A percentile compares a stretch with the other conserved stretches of the same genome.
phyloP scores from a whole-genome alignment of 2,797 vertebrate species.

The Varecia variegata region DNA sequence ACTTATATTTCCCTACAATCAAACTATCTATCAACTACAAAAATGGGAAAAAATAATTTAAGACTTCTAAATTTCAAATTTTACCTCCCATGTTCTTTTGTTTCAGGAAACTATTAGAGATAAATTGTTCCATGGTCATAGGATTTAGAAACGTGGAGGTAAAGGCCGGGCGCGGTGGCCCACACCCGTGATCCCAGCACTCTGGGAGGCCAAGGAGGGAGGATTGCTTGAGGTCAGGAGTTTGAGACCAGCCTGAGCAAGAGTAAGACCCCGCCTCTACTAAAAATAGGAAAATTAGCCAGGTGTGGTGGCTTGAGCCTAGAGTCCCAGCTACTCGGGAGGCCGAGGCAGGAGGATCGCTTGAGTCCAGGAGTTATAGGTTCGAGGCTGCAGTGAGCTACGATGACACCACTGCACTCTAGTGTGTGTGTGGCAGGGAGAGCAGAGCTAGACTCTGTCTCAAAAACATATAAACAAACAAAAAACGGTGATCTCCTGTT shows the following conservation, averaged over 20 bases:
- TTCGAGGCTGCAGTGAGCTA: not conserved
- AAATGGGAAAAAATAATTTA: not conserved
- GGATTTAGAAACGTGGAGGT: not conserved
- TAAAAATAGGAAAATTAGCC: no score
- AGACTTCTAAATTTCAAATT: not conserved
- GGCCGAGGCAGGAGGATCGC: not conserved
- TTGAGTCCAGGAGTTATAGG: not conserved
- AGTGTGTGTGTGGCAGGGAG: no score
- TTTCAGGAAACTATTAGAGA: not conserved
- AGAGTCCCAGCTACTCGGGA: no score
- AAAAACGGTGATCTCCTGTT: not conserved
- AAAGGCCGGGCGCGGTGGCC: no score
- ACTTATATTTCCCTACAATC: not conserved
- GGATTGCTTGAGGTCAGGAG: no score
- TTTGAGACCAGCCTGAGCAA: no score
- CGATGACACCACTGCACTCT: not conserved
- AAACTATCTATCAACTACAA: not conserved
- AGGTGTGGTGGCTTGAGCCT: no score
- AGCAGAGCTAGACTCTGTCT: no score
- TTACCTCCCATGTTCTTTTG: not conserved
- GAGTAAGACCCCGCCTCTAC: no score
- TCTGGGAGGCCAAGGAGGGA: no score
- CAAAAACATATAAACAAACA: no score
- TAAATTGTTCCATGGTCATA: not conserved
- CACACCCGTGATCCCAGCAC: no score